Conservation (phyloP, 2,888 invertebrate species). For the Ernsta delagoae region DNA sequence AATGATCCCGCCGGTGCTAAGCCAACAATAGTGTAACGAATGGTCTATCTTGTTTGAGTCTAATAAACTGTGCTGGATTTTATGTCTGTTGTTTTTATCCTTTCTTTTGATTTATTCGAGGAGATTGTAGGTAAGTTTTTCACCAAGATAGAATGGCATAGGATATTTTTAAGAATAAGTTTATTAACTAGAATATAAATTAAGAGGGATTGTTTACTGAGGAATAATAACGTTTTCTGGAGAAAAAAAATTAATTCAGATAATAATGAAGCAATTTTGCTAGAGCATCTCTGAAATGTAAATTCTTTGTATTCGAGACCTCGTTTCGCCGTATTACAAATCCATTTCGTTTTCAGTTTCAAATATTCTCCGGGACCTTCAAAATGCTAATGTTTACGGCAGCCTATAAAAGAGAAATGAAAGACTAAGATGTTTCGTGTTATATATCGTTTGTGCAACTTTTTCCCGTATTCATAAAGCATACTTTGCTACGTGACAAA, state of each 20-base stretch:
- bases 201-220: not conserved
- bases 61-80: constrained; percentile 1
- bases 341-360: not conserved
- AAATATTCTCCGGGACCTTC: not conserved
- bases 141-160: too few species aligned
- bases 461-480: not conserved
- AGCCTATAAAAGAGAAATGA: not conserved
- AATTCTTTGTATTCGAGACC: not conserved
- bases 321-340: not conserved
- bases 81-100: not conserved
- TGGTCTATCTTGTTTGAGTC: constrained; percentile 3
- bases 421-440: not conserved
- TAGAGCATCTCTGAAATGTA: not conserved
- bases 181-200: not conserved
- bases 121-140: too few species aligned
- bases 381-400: constrained; percentile 6
- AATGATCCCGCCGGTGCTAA: not conserved
- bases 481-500: too few species aligned
- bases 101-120: too few species aligned
- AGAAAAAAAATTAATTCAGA: not conserved
- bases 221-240: not conserved
- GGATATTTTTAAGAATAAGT: too few species aligned
- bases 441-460: constrained; percentile 1
- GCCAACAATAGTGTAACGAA: not conserved
- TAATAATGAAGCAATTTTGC: not conserved